Evolutionary conservation across 2,113 vertebrate species (phyloP).

Genomic region (Zootoca vivipara): DNA sequence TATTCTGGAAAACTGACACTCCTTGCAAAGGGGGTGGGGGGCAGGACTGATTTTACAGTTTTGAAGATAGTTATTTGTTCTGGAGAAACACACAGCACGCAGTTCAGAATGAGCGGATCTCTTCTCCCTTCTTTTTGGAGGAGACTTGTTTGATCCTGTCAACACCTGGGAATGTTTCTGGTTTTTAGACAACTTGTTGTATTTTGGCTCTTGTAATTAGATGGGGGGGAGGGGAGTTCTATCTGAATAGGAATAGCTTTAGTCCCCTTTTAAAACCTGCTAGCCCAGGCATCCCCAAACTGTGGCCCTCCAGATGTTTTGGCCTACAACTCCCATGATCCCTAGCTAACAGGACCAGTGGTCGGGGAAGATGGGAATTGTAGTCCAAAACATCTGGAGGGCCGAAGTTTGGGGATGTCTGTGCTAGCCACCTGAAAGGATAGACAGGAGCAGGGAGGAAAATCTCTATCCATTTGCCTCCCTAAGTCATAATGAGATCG

Average conservation of each 20-base stretch:
- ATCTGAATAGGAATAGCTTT: neutral
- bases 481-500: neutral
- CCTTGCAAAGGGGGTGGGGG: neutral
- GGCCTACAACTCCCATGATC: too few relatives aligned
- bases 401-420: too few relatives aligned
- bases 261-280: neutral
- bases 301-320: too few relatives aligned
- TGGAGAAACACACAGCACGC: neutral
- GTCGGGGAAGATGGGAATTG: too few relatives aligned
- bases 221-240: neutral
- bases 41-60: conserved; percentile 17
- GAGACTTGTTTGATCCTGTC: neutral
- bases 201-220: neutral
- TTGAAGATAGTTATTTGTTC: conserved; percentile 7
- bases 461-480: neutral
- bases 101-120: neutral
- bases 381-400: too few relatives aligned
- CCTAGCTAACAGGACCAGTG: too few relatives aligned
- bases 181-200: neutral
- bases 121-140: neutral
- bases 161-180: neutral
- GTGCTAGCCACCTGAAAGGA: neutral
- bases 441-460: neutral
- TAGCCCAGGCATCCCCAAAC: too few relatives aligned
- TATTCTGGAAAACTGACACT: neutral